phyloP scores from a whole-genome alignment of 2,888 invertebrate genomes.

The Nowickia ferox region DNA sequence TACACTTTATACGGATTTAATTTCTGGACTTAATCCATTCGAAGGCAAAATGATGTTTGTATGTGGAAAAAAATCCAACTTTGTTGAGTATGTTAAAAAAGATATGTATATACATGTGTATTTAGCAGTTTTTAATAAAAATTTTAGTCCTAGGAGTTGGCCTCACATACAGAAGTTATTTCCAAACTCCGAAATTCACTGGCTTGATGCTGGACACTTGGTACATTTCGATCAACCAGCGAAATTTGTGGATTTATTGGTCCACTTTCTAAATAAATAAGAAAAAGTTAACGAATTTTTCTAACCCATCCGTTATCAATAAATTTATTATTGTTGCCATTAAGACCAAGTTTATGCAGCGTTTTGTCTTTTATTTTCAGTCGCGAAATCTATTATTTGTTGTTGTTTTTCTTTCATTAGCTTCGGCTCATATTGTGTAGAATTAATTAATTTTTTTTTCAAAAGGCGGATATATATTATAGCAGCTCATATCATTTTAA shows the following conservation, averaged over 20 bases:
- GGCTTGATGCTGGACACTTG: slow-evolving; percentile 93
- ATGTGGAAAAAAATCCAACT: slow-evolving; percentile 92
- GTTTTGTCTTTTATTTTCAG: too few species aligned
- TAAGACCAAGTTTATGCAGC: too few species aligned
- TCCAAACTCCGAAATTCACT: slow-evolving; percentile 84
- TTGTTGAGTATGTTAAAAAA: slow-evolving; percentile 86
- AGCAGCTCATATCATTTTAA: too few species aligned
- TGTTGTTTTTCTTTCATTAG: too few species aligned
- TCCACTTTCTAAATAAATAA: slow-evolving; percentile 81
- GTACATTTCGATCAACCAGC: slow-evolving; percentile 95
- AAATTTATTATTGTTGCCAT: not conserved
- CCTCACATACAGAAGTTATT: slow-evolving; percentile 86
- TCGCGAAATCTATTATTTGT: too few species aligned
- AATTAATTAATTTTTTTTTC: too few species aligned
- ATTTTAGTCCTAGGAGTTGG: slow-evolving; percentile 84
- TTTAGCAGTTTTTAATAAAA: not conserved
- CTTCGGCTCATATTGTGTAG: too few species aligned
- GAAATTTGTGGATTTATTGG: slow-evolving; percentile 82
- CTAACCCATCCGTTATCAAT: not conserved
- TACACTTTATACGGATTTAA: slow-evolving; percentile 61
- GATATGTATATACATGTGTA: not conserved
- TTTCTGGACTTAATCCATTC: slow-evolving; percentile 68
- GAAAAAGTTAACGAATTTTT: not conserved
- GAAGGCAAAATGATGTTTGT: slow-evolving; percentile 88
- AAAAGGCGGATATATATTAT: too few species aligned